Percentiles rank a stretch among this genome's conserved stretches.
Conservation (phyloP, 2,888 invertebrate species). For the Temnothorax rugatulus region DNA sequence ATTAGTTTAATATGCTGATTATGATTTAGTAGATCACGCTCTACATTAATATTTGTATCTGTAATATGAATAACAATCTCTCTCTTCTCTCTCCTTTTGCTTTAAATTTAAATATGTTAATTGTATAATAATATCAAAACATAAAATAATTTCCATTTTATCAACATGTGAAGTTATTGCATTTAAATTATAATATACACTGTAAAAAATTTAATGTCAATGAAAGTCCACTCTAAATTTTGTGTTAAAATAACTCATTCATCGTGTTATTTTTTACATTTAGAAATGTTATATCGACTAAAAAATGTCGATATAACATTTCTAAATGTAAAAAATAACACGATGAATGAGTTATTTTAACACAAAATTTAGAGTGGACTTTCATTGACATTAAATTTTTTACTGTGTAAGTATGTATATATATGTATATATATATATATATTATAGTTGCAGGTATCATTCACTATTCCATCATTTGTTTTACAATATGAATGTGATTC, state of each 20-base stretch:
- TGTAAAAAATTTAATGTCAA: no score
- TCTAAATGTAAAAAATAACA: no score
- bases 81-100: background rate
- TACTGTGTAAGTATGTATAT: no score
- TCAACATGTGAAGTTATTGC: background rate
- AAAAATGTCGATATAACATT: no score
- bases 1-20: constrained; percentile 24
- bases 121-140: background rate
- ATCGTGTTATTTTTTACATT: no score
- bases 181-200: background rate
- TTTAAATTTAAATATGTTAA: constrained; percentile 17
- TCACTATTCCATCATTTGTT: background rate
- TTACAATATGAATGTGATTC: background rate
- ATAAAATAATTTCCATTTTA: constrained; percentile 13
- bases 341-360: no score
- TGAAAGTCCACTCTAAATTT: no score
- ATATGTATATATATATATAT: background rate
- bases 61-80: background rate
- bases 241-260: no score
- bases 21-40: background rate
- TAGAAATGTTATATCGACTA: no score
- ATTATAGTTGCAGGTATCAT: background rate
- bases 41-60: constrained; percentile 18
- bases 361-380: no score
- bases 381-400: no score